Conservation (phyloP, 2,888 invertebrate genomes). For the Sphaerolaimus hirsutus region DNA sequence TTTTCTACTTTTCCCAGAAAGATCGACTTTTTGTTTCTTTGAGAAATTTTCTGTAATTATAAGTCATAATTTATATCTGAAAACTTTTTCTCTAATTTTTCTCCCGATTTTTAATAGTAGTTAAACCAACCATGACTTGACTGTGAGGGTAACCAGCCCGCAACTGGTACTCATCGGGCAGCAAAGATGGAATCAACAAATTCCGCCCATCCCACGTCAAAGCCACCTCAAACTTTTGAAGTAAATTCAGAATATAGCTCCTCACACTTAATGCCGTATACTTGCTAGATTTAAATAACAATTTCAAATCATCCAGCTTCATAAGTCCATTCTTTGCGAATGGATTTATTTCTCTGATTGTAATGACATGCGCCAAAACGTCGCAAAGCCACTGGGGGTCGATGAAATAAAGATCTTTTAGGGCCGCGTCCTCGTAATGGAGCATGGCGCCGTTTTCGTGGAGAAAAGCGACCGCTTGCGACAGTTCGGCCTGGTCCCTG, state of each 20-base stretch:
- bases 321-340: conserved; percentile 74
- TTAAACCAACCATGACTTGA: conserved; percentile 24
- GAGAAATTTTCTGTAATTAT: no score
- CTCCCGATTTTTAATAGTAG: neutral
- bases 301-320: conserved; percentile 69
- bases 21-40: no score
- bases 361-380: conserved; percentile 81
- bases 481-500: conserved; percentile 55
- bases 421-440: conserved; percentile 73
- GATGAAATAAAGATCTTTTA: conserved; percentile 78
- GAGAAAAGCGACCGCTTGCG: conserved; percentile 81
- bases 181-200: conserved; percentile 63
- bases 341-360: conserved; percentile 84
- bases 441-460: conserved; percentile 88
- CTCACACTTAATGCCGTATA: conserved; percentile 42
- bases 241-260: conserved; percentile 60
- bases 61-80: no score
- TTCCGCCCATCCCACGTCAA: conserved; percentile 79
- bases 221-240: conserved; percentile 91
- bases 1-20: no score
- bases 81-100: no score
- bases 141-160: conserved; percentile 23
- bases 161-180: conserved; percentile 54
- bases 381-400: conserved; percentile 97
- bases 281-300: conserved; percentile 67